Evolutionary conservation across 2,797 vertebrate genomes (phyloP).

Genomic region (Florisuga fusca): DNA sequence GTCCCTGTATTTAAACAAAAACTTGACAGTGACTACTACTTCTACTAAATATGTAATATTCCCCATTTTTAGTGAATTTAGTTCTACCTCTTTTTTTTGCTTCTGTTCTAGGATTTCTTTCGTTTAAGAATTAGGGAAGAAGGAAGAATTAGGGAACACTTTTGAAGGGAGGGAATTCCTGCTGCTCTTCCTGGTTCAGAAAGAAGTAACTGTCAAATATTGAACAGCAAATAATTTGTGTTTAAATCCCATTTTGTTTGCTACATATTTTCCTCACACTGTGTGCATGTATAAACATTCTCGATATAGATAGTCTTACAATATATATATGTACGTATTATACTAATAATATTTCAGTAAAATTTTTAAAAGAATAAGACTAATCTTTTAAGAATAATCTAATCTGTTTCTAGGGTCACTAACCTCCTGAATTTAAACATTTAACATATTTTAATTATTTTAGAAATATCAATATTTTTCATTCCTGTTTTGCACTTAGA

Average conservation of each 20-base stretch:
- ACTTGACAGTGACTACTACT: background rate
- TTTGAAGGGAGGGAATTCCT: background rate
- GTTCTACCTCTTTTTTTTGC: background rate
- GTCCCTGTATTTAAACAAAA: background rate
- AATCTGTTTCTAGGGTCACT: background rate
- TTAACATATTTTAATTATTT: background rate
- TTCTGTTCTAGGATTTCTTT: background rate
- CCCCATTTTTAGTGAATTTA: background rate
- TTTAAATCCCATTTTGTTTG: background rate
- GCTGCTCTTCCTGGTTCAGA: background rate
- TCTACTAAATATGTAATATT: background rate
- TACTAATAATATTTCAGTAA: background rate
- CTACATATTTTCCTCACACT: background rate
- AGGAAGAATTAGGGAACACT: background rate
- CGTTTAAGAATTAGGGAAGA: background rate
- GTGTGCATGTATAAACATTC: background rate
- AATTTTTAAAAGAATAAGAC: background rate
- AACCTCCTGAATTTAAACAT: background rate
- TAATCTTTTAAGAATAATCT: background rate
- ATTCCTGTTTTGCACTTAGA: background rate
- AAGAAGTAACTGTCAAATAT: background rate
- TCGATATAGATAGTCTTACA: background rate
- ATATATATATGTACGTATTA: accelerated
- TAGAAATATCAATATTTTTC: background rate
- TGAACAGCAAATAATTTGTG: background rate